Conservation (phyloP, 2,888 invertebrate genomes). For the Alentia gelatinosa region DNA sequence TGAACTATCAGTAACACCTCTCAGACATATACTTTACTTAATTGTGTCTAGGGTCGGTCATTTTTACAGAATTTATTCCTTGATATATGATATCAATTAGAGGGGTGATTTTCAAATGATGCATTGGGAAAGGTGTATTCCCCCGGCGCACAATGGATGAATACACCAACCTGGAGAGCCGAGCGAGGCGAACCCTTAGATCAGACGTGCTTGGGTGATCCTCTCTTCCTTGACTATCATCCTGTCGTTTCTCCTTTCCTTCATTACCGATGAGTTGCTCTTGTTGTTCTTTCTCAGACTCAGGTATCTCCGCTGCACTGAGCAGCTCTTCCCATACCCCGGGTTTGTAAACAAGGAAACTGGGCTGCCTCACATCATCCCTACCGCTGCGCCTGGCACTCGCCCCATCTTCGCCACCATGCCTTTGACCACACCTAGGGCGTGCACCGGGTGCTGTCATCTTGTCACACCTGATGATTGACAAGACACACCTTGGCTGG, state of each 20-base stretch:
- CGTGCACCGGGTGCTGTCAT: background rate
- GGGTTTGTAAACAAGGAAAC: constrained; percentile 3
- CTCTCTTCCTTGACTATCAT: background rate
- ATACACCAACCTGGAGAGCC: constrained; percentile 18
- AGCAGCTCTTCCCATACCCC: constrained; percentile 13
- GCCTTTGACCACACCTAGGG: background rate
- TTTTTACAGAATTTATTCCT: no score
- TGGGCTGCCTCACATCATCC: constrained; percentile 25
- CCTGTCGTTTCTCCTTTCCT: background rate
- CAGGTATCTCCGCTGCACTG: background rate
- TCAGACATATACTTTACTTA: no score
- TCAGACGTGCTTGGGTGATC: background rate
- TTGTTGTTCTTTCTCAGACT: background rate
- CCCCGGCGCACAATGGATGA: no score
- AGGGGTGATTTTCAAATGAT: no score
- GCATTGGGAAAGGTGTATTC: background rate
- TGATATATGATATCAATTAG: no score
- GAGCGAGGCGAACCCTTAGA: background rate
- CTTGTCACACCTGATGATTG: background rate
- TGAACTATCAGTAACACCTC: no score
- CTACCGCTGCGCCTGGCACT: background rate
- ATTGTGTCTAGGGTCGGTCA: no score
- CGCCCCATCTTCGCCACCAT: background rate
- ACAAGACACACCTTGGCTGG: background rate
- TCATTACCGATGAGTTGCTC: background rate